A percentile compares a stretch with the other conserved stretches of the same genome.
Conservation (phyloP, 2,797 vertebrate species). For the Cossypha dichroa region DNA sequence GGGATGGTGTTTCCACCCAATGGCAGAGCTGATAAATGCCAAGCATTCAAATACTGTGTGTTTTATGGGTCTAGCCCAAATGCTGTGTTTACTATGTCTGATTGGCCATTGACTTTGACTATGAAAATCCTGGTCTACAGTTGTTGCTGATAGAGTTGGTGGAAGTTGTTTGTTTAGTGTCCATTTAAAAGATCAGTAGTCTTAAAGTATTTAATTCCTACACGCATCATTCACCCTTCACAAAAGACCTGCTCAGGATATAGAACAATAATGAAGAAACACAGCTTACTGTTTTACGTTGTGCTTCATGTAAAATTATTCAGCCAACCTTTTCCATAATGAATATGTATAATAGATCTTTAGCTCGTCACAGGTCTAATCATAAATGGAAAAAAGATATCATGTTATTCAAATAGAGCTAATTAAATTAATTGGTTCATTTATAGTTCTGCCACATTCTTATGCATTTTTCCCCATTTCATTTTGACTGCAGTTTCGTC, state of each 20-base stretch:
- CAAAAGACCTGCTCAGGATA: neutral
- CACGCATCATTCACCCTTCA: neutral
- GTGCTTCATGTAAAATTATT: conserved; percentile 23
- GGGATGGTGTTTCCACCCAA: neutral
- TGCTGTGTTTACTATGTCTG: neutral
- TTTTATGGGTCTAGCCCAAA: neutral
- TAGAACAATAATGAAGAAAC: neutral
- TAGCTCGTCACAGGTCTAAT: neutral
- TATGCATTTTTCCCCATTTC: neutral
- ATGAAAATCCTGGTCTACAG: neutral
- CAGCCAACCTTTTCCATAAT: neutral
- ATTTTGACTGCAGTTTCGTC: neutral
- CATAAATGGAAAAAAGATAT: neutral
- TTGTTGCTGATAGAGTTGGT: neutral
- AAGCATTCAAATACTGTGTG: neutral
- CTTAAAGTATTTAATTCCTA: neutral
- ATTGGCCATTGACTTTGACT: neutral
- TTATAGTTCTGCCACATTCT: neutral
- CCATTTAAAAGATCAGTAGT: neutral
- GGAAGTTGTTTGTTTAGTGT: neutral
- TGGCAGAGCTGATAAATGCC: neutral
- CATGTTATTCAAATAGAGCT: neutral
- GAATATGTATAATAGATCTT: neutral
- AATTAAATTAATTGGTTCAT: conserved; percentile 5
- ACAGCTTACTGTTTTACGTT: neutral